Evolutionary conservation across 2,888 invertebrate genomes (phyloP).

Genomic region (Ommatoiulus sabulosus): DNA sequence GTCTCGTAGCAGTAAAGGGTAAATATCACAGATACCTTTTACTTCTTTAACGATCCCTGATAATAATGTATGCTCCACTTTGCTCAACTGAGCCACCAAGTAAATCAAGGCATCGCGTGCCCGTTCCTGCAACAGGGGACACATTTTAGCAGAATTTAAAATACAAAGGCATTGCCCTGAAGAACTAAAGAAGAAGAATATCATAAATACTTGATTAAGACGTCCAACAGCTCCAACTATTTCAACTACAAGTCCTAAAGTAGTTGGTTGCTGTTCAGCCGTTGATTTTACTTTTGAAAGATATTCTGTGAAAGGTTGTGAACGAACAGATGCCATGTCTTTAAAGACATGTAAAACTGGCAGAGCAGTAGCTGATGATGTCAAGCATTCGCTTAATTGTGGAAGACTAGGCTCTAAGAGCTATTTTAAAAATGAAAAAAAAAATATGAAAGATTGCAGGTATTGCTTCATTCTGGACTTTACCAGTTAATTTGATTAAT

Average conservation of each 20-base stretch:
- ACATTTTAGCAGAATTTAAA: neutral
- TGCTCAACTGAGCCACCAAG: conserved; percentile 79
- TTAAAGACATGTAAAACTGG: conserved; percentile 81
- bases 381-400: conserved; percentile 82
- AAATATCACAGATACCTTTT: conserved; percentile 82
- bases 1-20: conserved; percentile 84
- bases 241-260: conserved; percentile 74
- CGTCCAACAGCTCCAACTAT: conserved; percentile 68
- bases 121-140: conserved; percentile 73
- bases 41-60: conserved; percentile 83
- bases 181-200: neutral
- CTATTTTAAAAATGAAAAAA: conserved; percentile 66
- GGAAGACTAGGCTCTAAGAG: conserved; percentile 84
- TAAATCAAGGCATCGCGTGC: conserved; percentile 86
- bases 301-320: conserved; percentile 79
- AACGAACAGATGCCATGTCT: conserved; percentile 79
- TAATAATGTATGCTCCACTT: conserved; percentile 79
- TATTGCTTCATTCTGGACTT: neutral
- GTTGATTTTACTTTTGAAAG: conserved; percentile 75
- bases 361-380: conserved; percentile 73
- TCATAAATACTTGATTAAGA: conserved; percentile 65
- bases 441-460: neutral
- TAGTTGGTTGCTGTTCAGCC: conserved; percentile 72
- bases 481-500: neutral
- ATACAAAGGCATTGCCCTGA: neutral